phyloP scores from a whole-genome alignment of 1,140 invertebrate species.

The Drosophila lowei region DNA sequence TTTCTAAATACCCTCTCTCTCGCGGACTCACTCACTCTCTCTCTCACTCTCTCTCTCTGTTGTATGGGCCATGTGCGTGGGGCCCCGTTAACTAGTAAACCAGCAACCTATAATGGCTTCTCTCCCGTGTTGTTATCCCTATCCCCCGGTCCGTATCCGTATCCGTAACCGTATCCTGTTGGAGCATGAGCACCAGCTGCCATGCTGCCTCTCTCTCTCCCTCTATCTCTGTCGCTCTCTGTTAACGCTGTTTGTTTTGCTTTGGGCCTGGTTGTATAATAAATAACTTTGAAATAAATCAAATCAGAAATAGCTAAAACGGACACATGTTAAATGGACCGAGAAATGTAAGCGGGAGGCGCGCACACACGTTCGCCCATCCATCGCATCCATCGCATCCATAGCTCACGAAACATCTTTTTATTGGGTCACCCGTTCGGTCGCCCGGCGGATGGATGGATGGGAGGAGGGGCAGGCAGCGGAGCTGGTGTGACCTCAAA shows the following conservation, averaged over 20 bases:
- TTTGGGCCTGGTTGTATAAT: slow-evolving; percentile 55
- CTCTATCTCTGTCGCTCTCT: background rate
- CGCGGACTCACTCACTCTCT: slow-evolving; percentile 5
- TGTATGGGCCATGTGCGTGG: slow-evolving; percentile 34
- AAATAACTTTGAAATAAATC: slow-evolving; percentile 70
- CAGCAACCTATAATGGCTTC: slow-evolving; percentile 67
- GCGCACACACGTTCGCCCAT: slow-evolving; percentile 3
- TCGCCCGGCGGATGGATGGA: background rate
- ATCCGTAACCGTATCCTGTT: slow-evolving; percentile 23
- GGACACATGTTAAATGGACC: slow-evolving; percentile 69
- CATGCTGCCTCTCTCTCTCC: background rate
- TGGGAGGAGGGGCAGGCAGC: slow-evolving; percentile 8
- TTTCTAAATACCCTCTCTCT: slow-evolving; percentile 9
- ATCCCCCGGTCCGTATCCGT: slow-evolving; percentile 14
- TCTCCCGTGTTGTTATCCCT: slow-evolving; percentile 54
- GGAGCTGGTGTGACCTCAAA: slow-evolving; percentile 67
- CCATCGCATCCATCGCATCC: no score
- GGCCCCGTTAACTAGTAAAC: slow-evolving; percentile 70
- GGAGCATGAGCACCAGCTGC: slow-evolving; percentile 46
- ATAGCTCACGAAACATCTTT: slow-evolving; percentile 43
- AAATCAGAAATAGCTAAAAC: slow-evolving; percentile 30
- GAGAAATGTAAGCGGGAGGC: slow-evolving; percentile 66
- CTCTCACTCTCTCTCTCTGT: slow-evolving; percentile 2
- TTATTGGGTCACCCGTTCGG: slow-evolving; percentile 60
- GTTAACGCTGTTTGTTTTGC: slow-evolving; percentile 32